A percentile compares a stretch with the other conserved stretches of the same genome.
These are phyloP conservation scores for Vultur gryphus DNA, from an alignment of 2,797 vertebrate genomes.

Conservation along the genomic window DNA sequence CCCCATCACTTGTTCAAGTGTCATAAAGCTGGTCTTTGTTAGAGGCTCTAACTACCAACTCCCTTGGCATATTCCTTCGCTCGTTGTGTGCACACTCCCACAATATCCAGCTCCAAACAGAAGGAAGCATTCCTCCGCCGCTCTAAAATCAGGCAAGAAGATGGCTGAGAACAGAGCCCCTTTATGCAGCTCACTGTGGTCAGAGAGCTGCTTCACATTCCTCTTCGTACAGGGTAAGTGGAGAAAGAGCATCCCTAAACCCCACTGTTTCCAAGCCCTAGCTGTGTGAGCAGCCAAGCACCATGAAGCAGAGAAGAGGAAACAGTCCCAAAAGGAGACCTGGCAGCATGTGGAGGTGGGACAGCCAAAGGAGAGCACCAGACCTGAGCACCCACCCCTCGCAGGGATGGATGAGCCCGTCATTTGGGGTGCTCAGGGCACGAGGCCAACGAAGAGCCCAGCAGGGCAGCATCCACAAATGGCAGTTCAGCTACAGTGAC, in stretches of 20 bases:
- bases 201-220: background rate
- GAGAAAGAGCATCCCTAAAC: background rate
- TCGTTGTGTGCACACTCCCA: background rate
- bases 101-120: conserved; percentile 9
- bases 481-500: background rate
- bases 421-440: background rate
- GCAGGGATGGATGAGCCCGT: rapidly evolving
- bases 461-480: background rate
- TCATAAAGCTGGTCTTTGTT: conserved; percentile 36
- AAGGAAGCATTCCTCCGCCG: background rate
- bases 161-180: background rate
- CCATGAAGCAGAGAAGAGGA: background rate
- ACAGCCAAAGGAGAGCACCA: background rate
- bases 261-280: background rate
- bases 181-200: conserved; percentile 23
- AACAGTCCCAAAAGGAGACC: background rate
- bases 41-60: background rate
- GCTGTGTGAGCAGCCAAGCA: background rate
- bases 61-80: background rate
- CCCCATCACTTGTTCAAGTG: background rate
- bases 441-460: background rate
- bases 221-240: background rate
- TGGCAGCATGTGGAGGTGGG: background rate
- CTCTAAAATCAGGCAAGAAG: background rate
- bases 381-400: background rate